phyloP scores from a whole-genome alignment of 2,888 invertebrate genomes.

The Helobdella robusta region DNA sequence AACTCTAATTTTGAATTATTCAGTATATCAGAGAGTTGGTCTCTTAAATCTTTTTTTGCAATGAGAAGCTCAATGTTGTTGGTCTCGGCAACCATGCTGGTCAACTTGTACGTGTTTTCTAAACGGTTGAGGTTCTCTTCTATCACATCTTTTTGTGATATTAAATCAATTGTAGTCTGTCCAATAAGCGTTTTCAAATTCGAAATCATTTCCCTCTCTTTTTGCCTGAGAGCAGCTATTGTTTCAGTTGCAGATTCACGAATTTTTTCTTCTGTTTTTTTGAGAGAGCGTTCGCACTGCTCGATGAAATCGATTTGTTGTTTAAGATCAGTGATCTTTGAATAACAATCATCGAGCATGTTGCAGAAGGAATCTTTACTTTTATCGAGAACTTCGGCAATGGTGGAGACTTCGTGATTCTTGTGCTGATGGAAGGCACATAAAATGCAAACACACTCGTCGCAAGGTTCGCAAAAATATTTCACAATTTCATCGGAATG shows the following conservation, averaged over 20 bases:
- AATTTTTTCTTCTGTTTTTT: constrained; percentile 44
- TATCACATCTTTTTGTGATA: constrained; percentile 39
- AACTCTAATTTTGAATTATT: constrained; percentile 37
- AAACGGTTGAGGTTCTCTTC: constrained; percentile 39
- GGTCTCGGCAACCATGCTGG: constrained; percentile 45
- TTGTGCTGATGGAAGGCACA: constrained; percentile 49
- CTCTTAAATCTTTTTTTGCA: constrained; percentile 45
- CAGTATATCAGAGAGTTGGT: constrained; percentile 41
- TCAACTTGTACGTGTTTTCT: constrained; percentile 42
- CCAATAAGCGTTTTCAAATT: constrained; percentile 42
- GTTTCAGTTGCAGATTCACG: constrained; percentile 44
- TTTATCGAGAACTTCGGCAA: constrained; percentile 44
- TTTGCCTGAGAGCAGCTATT: constrained; percentile 37
- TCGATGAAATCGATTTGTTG: constrained; percentile 41
- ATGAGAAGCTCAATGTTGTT: constrained; percentile 46
- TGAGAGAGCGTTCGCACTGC: constrained; percentile 42
- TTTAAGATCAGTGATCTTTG: constrained; percentile 38
- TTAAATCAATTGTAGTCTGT: constrained; percentile 39
- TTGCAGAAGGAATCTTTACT: constrained; percentile 34
- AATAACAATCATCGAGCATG: constrained; percentile 29
- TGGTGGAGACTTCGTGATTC: constrained; percentile 47
- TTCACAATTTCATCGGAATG: constrained; percentile 45
- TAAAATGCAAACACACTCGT: constrained; percentile 47
- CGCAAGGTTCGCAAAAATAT: constrained; percentile 49
- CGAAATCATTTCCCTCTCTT: constrained; percentile 43